Evolutionary conservation across 2,888 invertebrate species (phyloP).

Genomic region (Drosophila suboccidentalis): DNA sequence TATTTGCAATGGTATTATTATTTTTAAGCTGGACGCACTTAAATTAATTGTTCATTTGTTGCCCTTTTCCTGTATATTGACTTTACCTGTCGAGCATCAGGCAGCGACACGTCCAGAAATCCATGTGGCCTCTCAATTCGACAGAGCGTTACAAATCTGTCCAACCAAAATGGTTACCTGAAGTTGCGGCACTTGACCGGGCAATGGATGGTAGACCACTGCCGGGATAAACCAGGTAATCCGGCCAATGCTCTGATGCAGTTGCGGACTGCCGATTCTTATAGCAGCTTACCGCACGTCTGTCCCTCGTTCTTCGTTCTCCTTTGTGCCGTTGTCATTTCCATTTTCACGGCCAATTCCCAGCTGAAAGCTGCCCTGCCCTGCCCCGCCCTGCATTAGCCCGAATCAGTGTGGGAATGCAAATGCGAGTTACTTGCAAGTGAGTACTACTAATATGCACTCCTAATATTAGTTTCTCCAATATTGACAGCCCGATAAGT

Average conservation of each 20-base stretch:
- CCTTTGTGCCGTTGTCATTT: conserved; percentile 1
- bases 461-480: conserved; percentile 12
- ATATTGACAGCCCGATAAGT: conserved; percentile 33
- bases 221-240: conserved; percentile 27
- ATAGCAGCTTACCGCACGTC: conserved; percentile 11
- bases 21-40: conserved; percentile 35
- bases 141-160: conserved; percentile 2
- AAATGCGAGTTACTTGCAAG: conserved; percentile 1
- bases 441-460: neutral
- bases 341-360: neutral
- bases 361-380: neutral
- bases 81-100: conserved; percentile 35
- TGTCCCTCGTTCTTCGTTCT: neutral
- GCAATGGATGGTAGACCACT: neutral
- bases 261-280: conserved; percentile 2
- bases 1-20: conserved; percentile 6
- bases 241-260: neutral
- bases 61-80: neutral
- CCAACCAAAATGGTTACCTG: conserved; percentile 41
- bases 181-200: conserved; percentile 32
- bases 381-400: neutral
- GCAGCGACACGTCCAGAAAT: conserved; percentile 44
- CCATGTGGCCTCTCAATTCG: conserved; percentile 3
- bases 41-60: conserved; percentile 41
- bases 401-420: neutral